Conservation (phyloP, 2,888 invertebrate genomes). For the Pycnomerus fuliginosus region DNA sequence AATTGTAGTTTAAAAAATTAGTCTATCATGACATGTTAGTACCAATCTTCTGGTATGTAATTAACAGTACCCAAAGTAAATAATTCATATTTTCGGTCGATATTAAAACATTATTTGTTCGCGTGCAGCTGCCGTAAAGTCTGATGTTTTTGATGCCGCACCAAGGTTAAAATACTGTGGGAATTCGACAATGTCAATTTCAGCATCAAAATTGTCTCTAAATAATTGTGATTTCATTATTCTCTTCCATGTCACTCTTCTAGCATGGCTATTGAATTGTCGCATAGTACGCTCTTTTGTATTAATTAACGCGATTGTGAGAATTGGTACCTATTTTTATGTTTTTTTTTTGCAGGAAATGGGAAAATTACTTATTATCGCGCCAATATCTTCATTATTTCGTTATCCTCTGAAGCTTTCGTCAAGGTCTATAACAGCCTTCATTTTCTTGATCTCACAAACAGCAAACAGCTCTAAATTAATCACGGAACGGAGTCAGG, state of each 20-base stretch:
- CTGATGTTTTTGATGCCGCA: slow-evolving; percentile 25
- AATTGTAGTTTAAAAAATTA: slow-evolving; percentile 14
- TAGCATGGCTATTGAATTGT: slow-evolving; percentile 18
- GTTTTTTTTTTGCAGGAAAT: slow-evolving; percentile 7
- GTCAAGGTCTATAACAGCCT: too few relatives aligned
- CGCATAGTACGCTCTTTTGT: slow-evolving; percentile 5
- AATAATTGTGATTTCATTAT: slow-evolving; percentile 21
- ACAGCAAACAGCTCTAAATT: too few relatives aligned
- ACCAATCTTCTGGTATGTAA: slow-evolving; percentile 19
- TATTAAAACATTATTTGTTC: slow-evolving; percentile 26
- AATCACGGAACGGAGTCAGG: too few relatives aligned
- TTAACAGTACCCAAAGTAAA: slow-evolving; percentile 12
- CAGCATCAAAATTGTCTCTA: slow-evolving; percentile 21
- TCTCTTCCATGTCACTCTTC: slow-evolving; percentile 19
- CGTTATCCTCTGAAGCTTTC: too few relatives aligned
- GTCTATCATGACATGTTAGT: slow-evolving; percentile 14
- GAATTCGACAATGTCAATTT: slow-evolving; percentile 27
- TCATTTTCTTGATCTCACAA: too few relatives aligned
- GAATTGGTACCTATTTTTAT: slow-evolving; percentile 2
- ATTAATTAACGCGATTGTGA: slow-evolving; percentile 14
- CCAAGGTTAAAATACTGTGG: slow-evolving; percentile 31
- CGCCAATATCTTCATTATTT: too few relatives aligned
- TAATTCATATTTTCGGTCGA: slow-evolving; percentile 30
- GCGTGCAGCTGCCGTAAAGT: slow-evolving; percentile 28
- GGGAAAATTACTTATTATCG: too few relatives aligned